phyloP scores from a whole-genome alignment of 2,888 invertebrate genomes.

The Pheosia gnoma region DNA sequence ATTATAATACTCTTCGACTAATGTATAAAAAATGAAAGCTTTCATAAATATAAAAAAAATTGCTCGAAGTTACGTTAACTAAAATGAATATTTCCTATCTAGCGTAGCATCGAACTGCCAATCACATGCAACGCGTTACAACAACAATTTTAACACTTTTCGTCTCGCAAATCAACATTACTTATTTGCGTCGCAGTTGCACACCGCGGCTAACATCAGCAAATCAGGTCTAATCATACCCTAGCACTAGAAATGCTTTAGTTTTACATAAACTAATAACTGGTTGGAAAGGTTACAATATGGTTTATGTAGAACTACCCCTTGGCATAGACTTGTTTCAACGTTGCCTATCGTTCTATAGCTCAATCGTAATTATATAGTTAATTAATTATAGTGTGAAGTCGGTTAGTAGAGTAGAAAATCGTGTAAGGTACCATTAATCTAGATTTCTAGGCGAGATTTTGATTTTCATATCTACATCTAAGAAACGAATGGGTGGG shows the following conservation, averaged over 20 bases:
- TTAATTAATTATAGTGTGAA: neutral
- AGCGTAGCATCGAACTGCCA: neutral
- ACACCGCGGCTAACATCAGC: neutral
- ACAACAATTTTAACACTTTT: neutral
- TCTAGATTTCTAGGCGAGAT: conserved; percentile 1
- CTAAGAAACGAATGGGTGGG: neutral
- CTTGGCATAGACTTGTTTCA: neutral
- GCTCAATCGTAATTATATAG: neutral
- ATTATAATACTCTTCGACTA: too few species aligned
- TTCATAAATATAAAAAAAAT: too few species aligned
- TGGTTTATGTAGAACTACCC: neutral
- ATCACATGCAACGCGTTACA: neutral
- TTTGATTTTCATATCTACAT: neutral
- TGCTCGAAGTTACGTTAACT: too few species aligned
- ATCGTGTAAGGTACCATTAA: neutral
- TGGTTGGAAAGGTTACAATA: neutral
- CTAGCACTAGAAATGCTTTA: neutral
- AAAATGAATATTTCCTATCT: too few species aligned
- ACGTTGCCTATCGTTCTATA: neutral
- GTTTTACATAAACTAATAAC: neutral
- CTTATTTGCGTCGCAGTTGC: neutral
- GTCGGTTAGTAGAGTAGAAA: neutral
- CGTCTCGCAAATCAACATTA: neutral
- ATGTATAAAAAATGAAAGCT: too few species aligned
- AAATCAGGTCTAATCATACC: neutral